Evolutionary conservation across 1,140 invertebrate species (phyloP), one percentile per base, ranked within the genome.

Genomic region (Bilobella aurantiaca): DNA sequence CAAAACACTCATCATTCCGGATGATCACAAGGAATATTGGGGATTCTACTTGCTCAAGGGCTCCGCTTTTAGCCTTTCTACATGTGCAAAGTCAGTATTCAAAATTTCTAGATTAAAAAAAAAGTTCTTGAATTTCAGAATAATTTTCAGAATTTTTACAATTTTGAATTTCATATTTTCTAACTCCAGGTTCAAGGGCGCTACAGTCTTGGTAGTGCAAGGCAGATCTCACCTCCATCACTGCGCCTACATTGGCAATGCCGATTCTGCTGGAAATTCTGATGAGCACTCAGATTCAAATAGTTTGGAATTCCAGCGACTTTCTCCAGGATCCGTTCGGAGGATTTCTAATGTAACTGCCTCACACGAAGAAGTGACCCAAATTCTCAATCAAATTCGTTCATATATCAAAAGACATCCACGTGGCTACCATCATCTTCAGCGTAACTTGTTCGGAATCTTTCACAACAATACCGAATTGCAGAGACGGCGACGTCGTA

Each of bases 21-120:
- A 89, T 72, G 87, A 89, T 71, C 86, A 87, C 79, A 89, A 89
- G 75, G 87, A 89, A 75, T 89, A 89, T 74, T 89, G 87, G 87
- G 87, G 87, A 8, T 89, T 89, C 75, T 89, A 89, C 74, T 76
- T 90, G n/a, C 77, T 88, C 1, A 81, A 82, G 71, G 87, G 87
- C 1, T 88, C 87, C 14, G 82, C 81, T 3, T 85, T 89, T 2
- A 86, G 83, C 0, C 83, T 90, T 1, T 86, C 86, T 1, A 82
- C 86, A 64, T 90, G 88, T 77, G 83, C 85, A 5, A 85, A 86
- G 85, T 86, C 58, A 64, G 62, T 62, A 28, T 69, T 5, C 5
- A 53, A 12, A 56, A 56, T 14, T n/a, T n/a, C n/a, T n/a, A 56
- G 5, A 56, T 56, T 14, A 56, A 56, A 56, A 25, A 56, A 56